Conservation (phyloP, 2,888 invertebrate species). For the Xestoiulus laeticollis region DNA sequence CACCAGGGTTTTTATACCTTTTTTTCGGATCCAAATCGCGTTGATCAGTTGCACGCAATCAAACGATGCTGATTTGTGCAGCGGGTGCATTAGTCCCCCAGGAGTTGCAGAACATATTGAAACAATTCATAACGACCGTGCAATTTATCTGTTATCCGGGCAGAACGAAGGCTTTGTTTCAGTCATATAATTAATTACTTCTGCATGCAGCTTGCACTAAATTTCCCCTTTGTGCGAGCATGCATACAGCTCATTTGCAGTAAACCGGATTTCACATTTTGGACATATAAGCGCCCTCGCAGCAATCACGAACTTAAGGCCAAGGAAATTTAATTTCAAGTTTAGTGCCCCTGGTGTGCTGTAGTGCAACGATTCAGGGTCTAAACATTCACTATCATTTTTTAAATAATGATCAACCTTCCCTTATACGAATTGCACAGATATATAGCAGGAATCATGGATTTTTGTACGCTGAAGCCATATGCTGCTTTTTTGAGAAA, state of each 20-base stretch:
- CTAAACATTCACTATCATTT: neutral
- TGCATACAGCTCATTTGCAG: slow-evolving; percentile 9
- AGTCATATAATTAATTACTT: slow-evolving; percentile 31
- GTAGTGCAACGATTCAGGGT: neutral
- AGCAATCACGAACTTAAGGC: slow-evolving; percentile 4
- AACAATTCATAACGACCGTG: slow-evolving; percentile 34
- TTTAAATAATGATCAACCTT: neutral
- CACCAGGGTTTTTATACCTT: neutral
- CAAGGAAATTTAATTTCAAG: too few species aligned
- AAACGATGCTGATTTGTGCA: slow-evolving; percentile 27
- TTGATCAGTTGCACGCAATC: slow-evolving; percentile 12
- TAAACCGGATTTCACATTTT: neutral
- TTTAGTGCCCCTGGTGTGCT: neutral
- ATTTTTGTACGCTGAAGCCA: too few species aligned
- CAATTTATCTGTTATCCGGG: slow-evolving; percentile 29
- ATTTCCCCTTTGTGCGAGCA: slow-evolving; percentile 3
- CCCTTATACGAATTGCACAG: neutral
- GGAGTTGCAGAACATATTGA: neutral
- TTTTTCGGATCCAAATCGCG: neutral
- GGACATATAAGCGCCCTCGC: neutral
- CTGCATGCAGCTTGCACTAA: slow-evolving; percentile 21
- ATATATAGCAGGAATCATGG: neutral
- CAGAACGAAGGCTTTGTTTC: slow-evolving; percentile 1
- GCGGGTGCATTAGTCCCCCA: neutral
- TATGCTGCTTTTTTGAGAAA: too few species aligned